Base-by-base conservation (phyloP, 2,888 invertebrate genomes). In the Caenorhabditis macrosperma region DNA sequence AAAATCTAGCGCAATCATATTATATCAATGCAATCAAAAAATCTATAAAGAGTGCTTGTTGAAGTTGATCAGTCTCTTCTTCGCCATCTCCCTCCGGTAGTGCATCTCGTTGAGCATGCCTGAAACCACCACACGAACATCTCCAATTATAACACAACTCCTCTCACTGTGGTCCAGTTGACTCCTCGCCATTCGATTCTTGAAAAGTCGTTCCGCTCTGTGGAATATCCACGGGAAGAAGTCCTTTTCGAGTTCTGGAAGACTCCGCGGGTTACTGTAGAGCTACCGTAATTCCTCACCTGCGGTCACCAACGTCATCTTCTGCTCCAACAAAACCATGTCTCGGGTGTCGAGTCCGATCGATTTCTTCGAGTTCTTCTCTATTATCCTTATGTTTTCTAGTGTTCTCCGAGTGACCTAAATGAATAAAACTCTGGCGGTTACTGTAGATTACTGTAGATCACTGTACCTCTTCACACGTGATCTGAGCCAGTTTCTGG, bases 201-300 rank as follows among this genome's bases (percentile, higher is more conserved):
- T 55, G 35, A 75, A 79, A 12, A 69, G 7, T 30, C 54, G 28
- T 33, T 88, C 87, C 1, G 88, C 87, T 30, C 83, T 66, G 24
- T 79, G 69, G 69, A 87, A 87, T 15, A 88, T 63, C 83, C 86
- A 88, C 1, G 88, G 88, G 17, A 88, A 85, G 64, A 88, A 88
- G 78, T 88, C 88, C 22, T 86, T 82, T 57, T 87, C 84, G 28
- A 88, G 78, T 50, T 88, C 88, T 80, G 75, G 20, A n/a, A n/a
- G n/a, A 22, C 2, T 5, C 10, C n/a, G 2, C n/a, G 28, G 17
- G 24, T 9, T 41, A 67, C 24, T 57, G 12, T 67, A 33, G n/a
- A n/a, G 1, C 12, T 26, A 30, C 54, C n/a, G 35, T 35, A 30
- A 26, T 22, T 7, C 1, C 48, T 38, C 22, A 84, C 84, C 84